Conservation (phyloP, 2,113 vertebrate genomes). For the Xiphophorus couchianus region DNA sequence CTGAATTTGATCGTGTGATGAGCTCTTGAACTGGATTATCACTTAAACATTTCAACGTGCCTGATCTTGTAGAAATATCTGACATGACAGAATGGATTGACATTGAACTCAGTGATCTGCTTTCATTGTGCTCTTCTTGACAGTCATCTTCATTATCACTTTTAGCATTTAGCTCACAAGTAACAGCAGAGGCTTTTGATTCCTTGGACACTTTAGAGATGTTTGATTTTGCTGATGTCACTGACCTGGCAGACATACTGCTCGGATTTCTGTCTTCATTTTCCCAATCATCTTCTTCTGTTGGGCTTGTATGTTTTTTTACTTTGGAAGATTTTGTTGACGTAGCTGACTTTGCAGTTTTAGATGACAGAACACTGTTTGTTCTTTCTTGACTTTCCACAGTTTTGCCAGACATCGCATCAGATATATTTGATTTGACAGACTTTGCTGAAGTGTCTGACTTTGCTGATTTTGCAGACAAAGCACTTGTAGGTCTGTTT, state of each 20-base stretch:
- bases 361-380: slow-evolving; percentile 49
- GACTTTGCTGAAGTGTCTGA: slow-evolving; percentile 37
- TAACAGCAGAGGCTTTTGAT: slow-evolving; percentile 26
- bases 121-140: slow-evolving; percentile 11
- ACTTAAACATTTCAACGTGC: slow-evolving; percentile 45
- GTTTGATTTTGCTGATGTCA: slow-evolving; percentile 47
- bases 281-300: not conserved
- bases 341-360: slow-evolving; percentile 30
- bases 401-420: not conserved
- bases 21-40: slow-evolving; percentile 40
- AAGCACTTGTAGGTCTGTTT: slow-evolving; percentile 30
- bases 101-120: slow-evolving; percentile 49
- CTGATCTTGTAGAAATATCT: slow-evolving; percentile 48
- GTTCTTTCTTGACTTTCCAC: slow-evolving; percentile 31
- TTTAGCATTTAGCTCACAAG: slow-evolving; percentile 8
- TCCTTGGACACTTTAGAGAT: slow-evolving; percentile 46
- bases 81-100: slow-evolving; percentile 48
- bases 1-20: slow-evolving; percentile 26
- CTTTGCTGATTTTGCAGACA: slow-evolving; percentile 52
- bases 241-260: slow-evolving; percentile 48
- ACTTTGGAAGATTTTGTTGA: slow-evolving; percentile 40
- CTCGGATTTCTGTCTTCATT: slow-evolving; percentile 31
- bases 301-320: not conserved
- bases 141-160: slow-evolving; percentile 13
- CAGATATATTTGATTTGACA: slow-evolving; percentile 25